Conservation (phyloP, 2,888 invertebrate genomes). For the Papilio protenor region DNA sequence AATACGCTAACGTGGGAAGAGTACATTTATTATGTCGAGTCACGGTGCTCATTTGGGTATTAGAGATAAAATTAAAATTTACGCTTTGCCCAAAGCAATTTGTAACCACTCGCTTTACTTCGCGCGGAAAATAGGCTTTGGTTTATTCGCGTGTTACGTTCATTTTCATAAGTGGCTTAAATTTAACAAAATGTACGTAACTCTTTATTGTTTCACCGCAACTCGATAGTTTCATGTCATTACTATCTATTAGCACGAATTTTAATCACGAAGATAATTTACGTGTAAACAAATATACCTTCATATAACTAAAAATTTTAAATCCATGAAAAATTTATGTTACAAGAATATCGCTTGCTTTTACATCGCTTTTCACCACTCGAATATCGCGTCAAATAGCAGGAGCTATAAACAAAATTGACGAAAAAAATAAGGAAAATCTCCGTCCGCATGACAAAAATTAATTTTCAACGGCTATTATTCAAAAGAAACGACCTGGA, state of each 20-base stretch:
- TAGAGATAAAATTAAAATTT: conserved; percentile 85
- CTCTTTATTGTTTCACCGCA: conserved; percentile 50
- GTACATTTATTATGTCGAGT: conserved; percentile 83
- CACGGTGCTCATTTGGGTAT: conserved; percentile 84
- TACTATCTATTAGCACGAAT: not conserved
- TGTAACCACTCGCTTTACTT: conserved; percentile 82
- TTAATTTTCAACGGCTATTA: conserved; percentile 55
- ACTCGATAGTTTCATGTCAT: conserved; percentile 15
- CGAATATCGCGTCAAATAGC: not conserved
- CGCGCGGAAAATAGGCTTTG: conserved; percentile 83
- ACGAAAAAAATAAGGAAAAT: conserved; percentile 9
- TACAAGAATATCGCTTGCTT: not conserved
- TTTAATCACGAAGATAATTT: not conserved
- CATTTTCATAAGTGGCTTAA: conserved; percentile 82
- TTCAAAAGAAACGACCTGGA: conserved; percentile 71
- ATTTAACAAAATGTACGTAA: conserved; percentile 63
- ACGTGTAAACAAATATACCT: not conserved
- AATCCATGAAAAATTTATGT: not conserved
- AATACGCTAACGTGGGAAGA: conserved; percentile 79
- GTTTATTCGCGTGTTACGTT: conserved; percentile 81
- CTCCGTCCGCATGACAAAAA: conserved; percentile 13
- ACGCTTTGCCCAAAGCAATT: conserved; percentile 84
- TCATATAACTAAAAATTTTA: not conserved
- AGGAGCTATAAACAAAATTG: not conserved
- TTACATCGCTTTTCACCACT: not conserved